phyloP scores from a whole-genome alignment of 2,797 vertebrate species.

The Typhlichthys eigenmanni region DNA sequence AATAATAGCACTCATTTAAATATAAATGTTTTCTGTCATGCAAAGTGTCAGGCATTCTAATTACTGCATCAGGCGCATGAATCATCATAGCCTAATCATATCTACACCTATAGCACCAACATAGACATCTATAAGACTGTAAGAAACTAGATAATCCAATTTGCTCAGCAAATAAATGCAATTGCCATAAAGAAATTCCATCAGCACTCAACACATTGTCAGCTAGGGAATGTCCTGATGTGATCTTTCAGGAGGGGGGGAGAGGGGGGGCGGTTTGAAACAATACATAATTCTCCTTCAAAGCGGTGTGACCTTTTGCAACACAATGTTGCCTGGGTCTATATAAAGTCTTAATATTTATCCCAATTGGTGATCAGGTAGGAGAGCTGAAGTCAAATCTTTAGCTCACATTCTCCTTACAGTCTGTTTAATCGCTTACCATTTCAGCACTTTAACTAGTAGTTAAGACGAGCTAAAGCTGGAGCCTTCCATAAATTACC shows the following conservation, averaged over 20 bases:
- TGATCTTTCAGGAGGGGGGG: slow-evolving; percentile 15
- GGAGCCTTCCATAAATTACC: slow-evolving; percentile 15
- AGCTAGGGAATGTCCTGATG: slow-evolving; percentile 9
- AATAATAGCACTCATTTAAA: no score
- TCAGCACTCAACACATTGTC: slow-evolving; percentile 4
- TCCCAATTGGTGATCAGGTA: slow-evolving; percentile 12
- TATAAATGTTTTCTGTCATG: background rate
- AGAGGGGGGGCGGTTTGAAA: slow-evolving; percentile 26
- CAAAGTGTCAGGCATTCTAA: no score
- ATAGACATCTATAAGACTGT: background rate
- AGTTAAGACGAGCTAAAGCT: slow-evolving; percentile 24
- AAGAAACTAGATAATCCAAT: background rate
- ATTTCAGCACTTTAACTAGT: slow-evolving; percentile 16
- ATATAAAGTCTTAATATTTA: slow-evolving; percentile 17
- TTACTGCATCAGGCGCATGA: no score
- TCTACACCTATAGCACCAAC: background rate
- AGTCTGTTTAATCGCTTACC: slow-evolving; percentile 27
- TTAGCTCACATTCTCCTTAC: slow-evolving; percentile 23
- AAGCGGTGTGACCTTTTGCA: slow-evolving; percentile 9
- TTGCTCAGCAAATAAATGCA: background rate
- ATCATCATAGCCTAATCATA: no score
- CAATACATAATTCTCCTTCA: slow-evolving; percentile 8
- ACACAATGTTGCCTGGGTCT: slow-evolving; percentile 14
- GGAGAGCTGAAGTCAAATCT: slow-evolving; percentile 28
- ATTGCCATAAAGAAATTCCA: background rate